These are phyloP conservation scores for Aurelia coerulea DNA, from an alignment of 30 jellyfish, hydroid and myxozoan species.

Conservation along the genomic window DNA sequence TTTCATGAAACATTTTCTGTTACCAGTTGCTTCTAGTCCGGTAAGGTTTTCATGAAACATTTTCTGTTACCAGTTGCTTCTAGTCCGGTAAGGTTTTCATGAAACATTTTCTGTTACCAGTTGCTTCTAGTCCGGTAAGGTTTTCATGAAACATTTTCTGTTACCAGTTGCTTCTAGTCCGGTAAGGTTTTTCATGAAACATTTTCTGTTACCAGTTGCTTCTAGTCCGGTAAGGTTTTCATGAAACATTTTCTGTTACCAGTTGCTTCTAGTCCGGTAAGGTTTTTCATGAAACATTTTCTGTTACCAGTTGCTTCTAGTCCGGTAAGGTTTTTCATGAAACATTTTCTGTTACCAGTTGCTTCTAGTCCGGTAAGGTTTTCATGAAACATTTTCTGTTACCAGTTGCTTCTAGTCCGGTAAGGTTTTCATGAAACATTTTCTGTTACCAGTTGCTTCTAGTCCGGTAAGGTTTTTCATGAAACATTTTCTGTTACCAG, in stretches of 20 bases:
- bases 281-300: not conserved
- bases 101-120: too few relatives aligned
- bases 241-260: too few relatives aligned
- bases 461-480: slow-evolving; percentile 54
- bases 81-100: slow-evolving; percentile 81
- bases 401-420: slow-evolving; percentile 94
- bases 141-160: too few relatives aligned
- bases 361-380: too few relatives aligned
- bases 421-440: too few relatives aligned
- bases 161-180: too few relatives aligned
- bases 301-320: too few relatives aligned
- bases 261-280: slow-evolving; percentile 21
- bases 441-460: slow-evolving; percentile 75
- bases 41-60: too few relatives aligned
- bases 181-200: slow-evolving; percentile 34
- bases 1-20: not conserved
- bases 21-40: slow-evolving; percentile 94
- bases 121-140: slow-evolving; percentile 39
- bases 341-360: too few relatives aligned
- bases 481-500: slow-evolving; percentile 40
- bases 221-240: slow-evolving; percentile 37
- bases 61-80: slow-evolving; percentile 76
- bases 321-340: slow-evolving; percentile 36
- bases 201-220: too few relatives aligned
- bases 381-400: too few relatives aligned